phyloP scores from a whole-genome alignment of 2,888 invertebrate species.

The Scaptomyza parva region DNA sequence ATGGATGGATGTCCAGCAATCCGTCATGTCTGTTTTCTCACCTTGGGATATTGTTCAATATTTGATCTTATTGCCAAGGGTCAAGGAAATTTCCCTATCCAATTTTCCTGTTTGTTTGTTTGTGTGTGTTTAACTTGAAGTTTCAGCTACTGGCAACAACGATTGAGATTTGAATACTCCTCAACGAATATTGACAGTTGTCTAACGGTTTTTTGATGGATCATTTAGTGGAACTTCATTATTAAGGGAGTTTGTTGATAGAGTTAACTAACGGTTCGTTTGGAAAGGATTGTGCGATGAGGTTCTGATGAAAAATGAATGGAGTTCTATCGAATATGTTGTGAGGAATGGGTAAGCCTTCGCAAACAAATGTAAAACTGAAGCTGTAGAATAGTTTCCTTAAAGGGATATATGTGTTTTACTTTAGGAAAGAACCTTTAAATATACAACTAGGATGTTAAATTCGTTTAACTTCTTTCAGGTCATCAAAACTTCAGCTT shows the following conservation, averaged over 20 bases:
- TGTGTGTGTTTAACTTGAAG: constrained; percentile 18
- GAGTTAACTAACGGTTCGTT: constrained; percentile 17
- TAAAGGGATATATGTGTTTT: too few relatives aligned
- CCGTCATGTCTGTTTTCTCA: constrained; percentile 60
- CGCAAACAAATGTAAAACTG: too few relatives aligned
- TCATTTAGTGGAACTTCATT: constrained; percentile 63
- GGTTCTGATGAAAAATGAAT: constrained; percentile 1
- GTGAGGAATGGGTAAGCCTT: background rate
- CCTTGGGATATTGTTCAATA: constrained; percentile 72
- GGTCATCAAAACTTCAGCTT: too few relatives aligned
- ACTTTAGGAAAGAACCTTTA: too few relatives aligned
- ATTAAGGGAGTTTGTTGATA: constrained; percentile 16
- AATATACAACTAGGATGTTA: too few relatives aligned
- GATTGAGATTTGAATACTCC: constrained; percentile 43
- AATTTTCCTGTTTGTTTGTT: constrained; percentile 37
- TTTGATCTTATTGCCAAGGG: constrained; percentile 56
- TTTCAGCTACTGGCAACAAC: constrained; percentile 49
- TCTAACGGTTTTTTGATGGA: constrained; percentile 65
- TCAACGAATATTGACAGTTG: constrained; percentile 60
- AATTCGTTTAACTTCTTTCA: too few relatives aligned
- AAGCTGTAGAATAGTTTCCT: too few relatives aligned
- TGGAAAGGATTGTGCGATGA: constrained; percentile 13
- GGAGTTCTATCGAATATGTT: constrained; percentile 4
- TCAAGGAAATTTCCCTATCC: constrained; percentile 17
- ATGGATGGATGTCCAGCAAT: constrained; percentile 53